Percentiles rank a stretch among this genome's conserved stretches.
Conservation (phyloP, 53 echinoderm and acorn worm species). For the Antedon mediterranea region DNA sequence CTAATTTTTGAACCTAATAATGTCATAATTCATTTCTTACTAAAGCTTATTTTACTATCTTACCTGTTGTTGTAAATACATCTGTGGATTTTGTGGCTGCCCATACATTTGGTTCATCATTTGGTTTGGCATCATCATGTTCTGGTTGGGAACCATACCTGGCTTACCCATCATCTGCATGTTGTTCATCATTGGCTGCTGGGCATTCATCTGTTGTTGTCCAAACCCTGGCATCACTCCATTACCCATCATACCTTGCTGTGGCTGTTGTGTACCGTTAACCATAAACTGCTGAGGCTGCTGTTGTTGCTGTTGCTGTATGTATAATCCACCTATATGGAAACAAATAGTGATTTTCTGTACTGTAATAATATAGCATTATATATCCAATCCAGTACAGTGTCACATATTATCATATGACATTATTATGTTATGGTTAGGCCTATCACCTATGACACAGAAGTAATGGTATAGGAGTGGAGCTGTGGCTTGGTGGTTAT, state of each 20-base stretch:
- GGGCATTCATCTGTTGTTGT: not conserved
- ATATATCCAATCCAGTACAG: no score
- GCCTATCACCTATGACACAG: no score
- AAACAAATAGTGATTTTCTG: no score
- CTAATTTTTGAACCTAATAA: no score
- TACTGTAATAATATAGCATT: no score
- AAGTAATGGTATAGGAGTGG: no score
- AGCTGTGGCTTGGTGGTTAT: no score
- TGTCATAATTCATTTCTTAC: no score
- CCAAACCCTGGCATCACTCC: slow-evolving; percentile 17
- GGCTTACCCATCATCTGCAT: slow-evolving; percentile 22
- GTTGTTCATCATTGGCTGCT: slow-evolving; percentile 19
- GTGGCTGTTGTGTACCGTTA: slow-evolving; percentile 4
- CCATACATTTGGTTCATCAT: slow-evolving; percentile 15
- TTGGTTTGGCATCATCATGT: slow-evolving; percentile 15
- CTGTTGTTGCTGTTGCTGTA: slow-evolving; percentile 20
- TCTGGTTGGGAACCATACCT: slow-evolving; percentile 21
- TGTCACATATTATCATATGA: no score
- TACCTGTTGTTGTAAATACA: not conserved
- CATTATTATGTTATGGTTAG: no score
- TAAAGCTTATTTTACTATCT: not conserved
- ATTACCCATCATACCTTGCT: slow-evolving; percentile 9
- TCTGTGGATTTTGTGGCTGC: not conserved
- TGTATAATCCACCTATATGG: slow-evolving; percentile 37
- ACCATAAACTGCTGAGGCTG: slow-evolving; percentile 4